These are phyloP conservation scores for Limnephilus lunatus DNA, from an alignment of 2,888 invertebrate species.

Conservation along the genomic window DNA sequence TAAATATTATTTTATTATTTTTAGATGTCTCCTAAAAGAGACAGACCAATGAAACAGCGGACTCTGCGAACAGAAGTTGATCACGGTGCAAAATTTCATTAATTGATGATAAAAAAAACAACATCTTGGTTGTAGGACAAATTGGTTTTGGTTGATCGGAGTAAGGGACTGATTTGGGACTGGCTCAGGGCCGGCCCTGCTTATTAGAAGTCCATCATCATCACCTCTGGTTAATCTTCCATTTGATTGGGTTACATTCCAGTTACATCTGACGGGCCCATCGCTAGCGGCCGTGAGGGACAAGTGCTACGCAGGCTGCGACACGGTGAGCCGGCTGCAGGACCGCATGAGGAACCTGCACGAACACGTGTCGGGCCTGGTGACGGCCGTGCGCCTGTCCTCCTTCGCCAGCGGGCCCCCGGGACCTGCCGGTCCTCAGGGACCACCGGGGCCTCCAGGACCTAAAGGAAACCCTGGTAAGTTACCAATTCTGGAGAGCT, in stretches of 20 bases:
- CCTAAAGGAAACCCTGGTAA: slow-evolving; percentile 73
- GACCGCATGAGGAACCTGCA: slow-evolving; percentile 77
- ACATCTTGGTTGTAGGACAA: too few species aligned
- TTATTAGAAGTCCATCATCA: too few species aligned
- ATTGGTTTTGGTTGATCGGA: too few species aligned
- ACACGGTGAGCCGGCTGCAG: slow-evolving; percentile 79
- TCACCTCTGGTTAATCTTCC: background rate
- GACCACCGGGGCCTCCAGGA: slow-evolving; percentile 72
- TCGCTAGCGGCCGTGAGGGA: slow-evolving; percentile 71
- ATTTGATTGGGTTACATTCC: background rate
- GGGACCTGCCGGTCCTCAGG: slow-evolving; percentile 74
- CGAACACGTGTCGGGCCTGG: slow-evolving; percentile 77
- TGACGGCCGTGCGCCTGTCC: slow-evolving; percentile 75
- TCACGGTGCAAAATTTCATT: too few species aligned
- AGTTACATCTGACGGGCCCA: slow-evolving; percentile 62
- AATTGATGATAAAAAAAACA: too few species aligned
- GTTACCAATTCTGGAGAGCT: background rate
- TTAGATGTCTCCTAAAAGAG: slow-evolving; percentile 79
- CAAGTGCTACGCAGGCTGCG: slow-evolving; percentile 81
- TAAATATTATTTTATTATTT: background rate
- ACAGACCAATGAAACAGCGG: slow-evolving; percentile 81
- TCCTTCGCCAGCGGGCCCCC: slow-evolving; percentile 77
- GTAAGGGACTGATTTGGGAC: too few species aligned
- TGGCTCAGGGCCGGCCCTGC: too few species aligned
- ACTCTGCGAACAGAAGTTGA: slow-evolving; percentile 79